Conservation (phyloP, 1,140 invertebrate species). For the Halictus rubicundus region DNA sequence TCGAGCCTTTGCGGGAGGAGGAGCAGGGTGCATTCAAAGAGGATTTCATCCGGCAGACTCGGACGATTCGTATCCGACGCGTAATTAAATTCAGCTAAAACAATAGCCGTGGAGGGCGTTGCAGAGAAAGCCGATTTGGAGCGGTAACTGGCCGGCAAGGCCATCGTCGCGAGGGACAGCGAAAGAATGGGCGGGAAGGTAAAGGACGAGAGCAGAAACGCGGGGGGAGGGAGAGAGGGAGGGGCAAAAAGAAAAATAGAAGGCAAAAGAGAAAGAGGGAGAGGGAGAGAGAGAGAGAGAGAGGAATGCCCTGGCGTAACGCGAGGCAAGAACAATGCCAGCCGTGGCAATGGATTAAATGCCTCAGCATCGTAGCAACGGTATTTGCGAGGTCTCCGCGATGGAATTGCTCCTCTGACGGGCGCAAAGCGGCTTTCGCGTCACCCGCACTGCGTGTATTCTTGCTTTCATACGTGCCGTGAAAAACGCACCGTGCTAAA, state of each 20-base stretch:
- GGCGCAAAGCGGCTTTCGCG: constrained; percentile 51
- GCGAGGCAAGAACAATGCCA: constrained; percentile 53
- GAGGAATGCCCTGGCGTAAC: neutral
- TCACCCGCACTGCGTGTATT: constrained; percentile 47
- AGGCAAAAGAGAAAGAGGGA: constrained; percentile 2
- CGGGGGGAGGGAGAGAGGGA: neutral
- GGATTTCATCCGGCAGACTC: neutral
- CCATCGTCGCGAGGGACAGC: neutral
- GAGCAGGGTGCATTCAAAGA: constrained; percentile 17
- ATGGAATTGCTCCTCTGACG: constrained; percentile 55
- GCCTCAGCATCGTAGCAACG: constrained; percentile 39
- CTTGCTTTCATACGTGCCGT: neutral
- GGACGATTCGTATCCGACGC: constrained; percentile 21
- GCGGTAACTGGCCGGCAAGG: neutral
- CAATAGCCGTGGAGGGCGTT: neutral
- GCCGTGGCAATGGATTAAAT: constrained; percentile 56
- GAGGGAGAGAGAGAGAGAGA: neutral
- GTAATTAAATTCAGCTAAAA: constrained; percentile 53
- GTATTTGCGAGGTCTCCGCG: constrained; percentile 36
- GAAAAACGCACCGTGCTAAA: constrained; percentile 4
- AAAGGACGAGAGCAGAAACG: neutral
- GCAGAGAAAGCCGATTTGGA: neutral
- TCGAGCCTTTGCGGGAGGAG: too few relatives aligned
- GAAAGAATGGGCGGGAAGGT: neutral
- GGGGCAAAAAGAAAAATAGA: neutral